Base-by-base conservation (phyloP, 1,140 invertebrate species). In the Aphelenchoides avenae region DNA sequence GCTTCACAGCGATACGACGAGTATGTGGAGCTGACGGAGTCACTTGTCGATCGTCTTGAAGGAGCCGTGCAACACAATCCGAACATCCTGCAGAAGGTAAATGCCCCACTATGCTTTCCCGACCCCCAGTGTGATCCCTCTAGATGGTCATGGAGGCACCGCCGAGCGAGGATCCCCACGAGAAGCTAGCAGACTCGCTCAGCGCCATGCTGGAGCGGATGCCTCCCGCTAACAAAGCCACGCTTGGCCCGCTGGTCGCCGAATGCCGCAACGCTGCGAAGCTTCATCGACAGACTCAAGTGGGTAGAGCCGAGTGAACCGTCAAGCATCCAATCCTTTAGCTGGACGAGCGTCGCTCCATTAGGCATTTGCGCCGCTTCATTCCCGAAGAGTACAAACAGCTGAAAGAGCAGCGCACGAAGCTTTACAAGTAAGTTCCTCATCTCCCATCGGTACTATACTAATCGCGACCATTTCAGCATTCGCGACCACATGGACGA, bases 401-500 rank as follows among this genome's bases (percentile, higher is more conserved):
- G 7, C n/a, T 59, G n/a, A 48, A 26, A 22, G 53, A 57, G 13
- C 50, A 57, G 30, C 13, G 54, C 5, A 33, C 41, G 3, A 57
- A 57, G 34, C 27, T 57, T 3, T 33, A 57, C 7, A 57, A 57
- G 55, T 57, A 26, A 44, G 55, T 44, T 59, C 15, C 4, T 26
- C 20, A n/a, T 59, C n/a, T n/a, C n/a, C n/a, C n/a, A n/a, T n/a
- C n/a, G n/a, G 5, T 49, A n/a, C 15, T 20, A n/a, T 54, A 9
- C 27, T 9, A 34, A 3, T 59, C n/a, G 0, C 1, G 6, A n/a
- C 4, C 11, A n/a, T 29, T 41, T 58, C 24, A 57, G 55, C 34
- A 26, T 27, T 31, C 55, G 55, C 20, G 55, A 57, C 34, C 41
- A 58, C 33, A 57, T 57, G 55, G 55, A 57, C 30, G 18, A 18